phyloP scores from a whole-genome alignment of 2,888 invertebrate species.

The Hedychridium roseum region DNA sequence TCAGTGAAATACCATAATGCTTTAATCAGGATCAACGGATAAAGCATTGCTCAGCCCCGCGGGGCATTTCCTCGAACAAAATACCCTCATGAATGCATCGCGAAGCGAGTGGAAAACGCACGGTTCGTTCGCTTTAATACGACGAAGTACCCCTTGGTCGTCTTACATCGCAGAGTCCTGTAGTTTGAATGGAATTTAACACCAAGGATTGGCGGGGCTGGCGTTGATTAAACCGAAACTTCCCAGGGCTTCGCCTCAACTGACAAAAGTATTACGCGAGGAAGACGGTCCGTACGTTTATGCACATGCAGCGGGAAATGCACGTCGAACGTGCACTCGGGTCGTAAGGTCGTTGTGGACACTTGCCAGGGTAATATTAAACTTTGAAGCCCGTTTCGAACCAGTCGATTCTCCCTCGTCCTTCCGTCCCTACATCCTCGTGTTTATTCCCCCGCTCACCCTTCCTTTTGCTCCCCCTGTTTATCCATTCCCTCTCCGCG shows the following conservation, averaged over 20 bases:
- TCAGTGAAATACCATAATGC: too few species aligned
- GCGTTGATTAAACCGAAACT: conserved; percentile 59
- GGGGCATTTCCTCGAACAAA: too few species aligned
- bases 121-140: neutral
- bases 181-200: conserved; percentile 43
- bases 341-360: conserved; percentile 57
- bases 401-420: conserved; percentile 4
- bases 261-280: conserved; percentile 53
- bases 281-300: conserved; percentile 5
- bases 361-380: conserved; percentile 59
- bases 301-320: conserved; percentile 15
- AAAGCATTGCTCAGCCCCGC: too few species aligned
- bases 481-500: conserved; percentile 16
- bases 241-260: conserved; percentile 35
- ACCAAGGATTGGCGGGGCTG: too few species aligned
- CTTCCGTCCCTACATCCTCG: conserved; percentile 19
- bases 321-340: conserved; percentile 46
- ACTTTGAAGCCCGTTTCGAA: conserved; percentile 42
- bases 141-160: too few species aligned
- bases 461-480: conserved; percentile 1
- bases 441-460: too few species aligned
- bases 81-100: too few species aligned
- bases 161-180: neutral
- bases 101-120: too few species aligned
- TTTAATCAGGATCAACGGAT: too few species aligned